These are phyloP conservation scores for Heliothis virescens DNA, from an alignment of 1,140 invertebrate species.

Conservation along the genomic window DNA sequence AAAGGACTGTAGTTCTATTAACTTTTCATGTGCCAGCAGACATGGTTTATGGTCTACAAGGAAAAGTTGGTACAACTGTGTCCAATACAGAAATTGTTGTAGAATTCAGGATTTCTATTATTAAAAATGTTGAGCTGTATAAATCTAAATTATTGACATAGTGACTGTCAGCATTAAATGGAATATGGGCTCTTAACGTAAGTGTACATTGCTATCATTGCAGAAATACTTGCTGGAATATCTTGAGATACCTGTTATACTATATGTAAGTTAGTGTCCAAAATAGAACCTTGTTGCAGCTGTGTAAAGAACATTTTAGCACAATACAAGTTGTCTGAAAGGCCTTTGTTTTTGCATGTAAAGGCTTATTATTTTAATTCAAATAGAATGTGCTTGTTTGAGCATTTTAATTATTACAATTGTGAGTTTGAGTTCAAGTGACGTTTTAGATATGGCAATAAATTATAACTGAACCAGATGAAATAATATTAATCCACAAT, in stretches of 20 bases:
- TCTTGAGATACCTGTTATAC: conserved; percentile 32
- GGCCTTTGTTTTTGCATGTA: conserved; percentile 36
- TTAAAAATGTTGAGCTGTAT: conserved; percentile 50
- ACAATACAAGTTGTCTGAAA: conserved; percentile 14
- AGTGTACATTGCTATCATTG: conserved; percentile 57
- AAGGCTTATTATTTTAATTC: conserved; percentile 22
- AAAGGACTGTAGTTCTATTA: conserved; percentile 49
- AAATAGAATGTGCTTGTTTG: conserved; percentile 21
- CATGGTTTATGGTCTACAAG: conserved; percentile 34
- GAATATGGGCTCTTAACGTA: conserved; percentile 51
- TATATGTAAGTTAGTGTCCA: conserved; percentile 15
- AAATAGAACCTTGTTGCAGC: conserved; percentile 24
- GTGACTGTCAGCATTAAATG: conserved; percentile 43
- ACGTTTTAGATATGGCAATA: conserved; percentile 27
- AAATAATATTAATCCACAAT: conserved; percentile 5
- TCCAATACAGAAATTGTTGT: conserved; percentile 40
- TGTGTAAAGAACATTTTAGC: conserved; percentile 21
- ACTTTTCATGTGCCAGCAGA: conserved; percentile 33
- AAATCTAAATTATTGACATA: conserved; percentile 51
- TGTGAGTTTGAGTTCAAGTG: conserved; percentile 1
- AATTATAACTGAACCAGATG: not conserved
- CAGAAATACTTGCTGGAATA: conserved; percentile 30
- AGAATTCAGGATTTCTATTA: conserved; percentile 45
- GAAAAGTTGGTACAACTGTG: conserved; percentile 39
- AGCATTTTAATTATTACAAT: conserved; percentile 16